A percentile compares a stretch with the other conserved stretches of the same genome.
phyloP scores from a whole-genome alignment of 1,140 invertebrate species.

The Hycleus cichorii region DNA sequence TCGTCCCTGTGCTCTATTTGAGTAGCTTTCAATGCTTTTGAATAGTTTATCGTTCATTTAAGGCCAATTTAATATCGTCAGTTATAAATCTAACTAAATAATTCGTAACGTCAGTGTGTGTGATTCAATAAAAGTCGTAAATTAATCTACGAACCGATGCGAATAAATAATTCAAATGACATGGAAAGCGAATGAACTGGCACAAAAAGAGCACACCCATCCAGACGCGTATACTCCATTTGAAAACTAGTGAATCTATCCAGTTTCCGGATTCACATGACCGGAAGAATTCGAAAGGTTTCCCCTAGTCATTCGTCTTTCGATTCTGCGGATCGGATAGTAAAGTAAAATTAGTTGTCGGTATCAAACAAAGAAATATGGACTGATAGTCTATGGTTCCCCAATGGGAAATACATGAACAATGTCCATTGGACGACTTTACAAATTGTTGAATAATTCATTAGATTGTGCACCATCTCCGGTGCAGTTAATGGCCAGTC shows the following conservation, averaged over 20 bases:
- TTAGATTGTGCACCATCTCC: constrained; percentile 23
- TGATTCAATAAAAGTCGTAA: constrained; percentile 10
- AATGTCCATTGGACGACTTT: constrained; percentile 5
- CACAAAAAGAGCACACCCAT: background rate
- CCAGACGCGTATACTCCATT: too few species aligned
- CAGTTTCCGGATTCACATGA: background rate
- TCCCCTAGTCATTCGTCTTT: constrained; percentile 20
- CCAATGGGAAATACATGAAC: constrained; percentile 19
- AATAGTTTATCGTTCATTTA: too few species aligned
- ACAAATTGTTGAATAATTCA: constrained; percentile 28
- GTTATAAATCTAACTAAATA: too few species aligned
- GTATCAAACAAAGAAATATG: constrained; percentile 32
- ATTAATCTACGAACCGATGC: constrained; percentile 6
- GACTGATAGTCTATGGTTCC: constrained; percentile 14
- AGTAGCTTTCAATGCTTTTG: too few species aligned
- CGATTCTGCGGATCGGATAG: constrained; percentile 24
- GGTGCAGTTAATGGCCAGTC: constrained; percentile 29
- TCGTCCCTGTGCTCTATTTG: too few species aligned
- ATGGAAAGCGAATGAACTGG: background rate
- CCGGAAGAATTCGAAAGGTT: constrained; percentile 3
- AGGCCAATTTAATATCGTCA: too few species aligned
- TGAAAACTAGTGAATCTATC: too few species aligned
- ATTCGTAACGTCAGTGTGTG: background rate
- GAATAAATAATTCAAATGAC: constrained; percentile 3
- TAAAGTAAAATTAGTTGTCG: constrained; percentile 15